These are phyloP conservation scores for Frankliniella fusca DNA, from an alignment of 2,888 invertebrate genomes.

Conservation along the genomic window DNA sequence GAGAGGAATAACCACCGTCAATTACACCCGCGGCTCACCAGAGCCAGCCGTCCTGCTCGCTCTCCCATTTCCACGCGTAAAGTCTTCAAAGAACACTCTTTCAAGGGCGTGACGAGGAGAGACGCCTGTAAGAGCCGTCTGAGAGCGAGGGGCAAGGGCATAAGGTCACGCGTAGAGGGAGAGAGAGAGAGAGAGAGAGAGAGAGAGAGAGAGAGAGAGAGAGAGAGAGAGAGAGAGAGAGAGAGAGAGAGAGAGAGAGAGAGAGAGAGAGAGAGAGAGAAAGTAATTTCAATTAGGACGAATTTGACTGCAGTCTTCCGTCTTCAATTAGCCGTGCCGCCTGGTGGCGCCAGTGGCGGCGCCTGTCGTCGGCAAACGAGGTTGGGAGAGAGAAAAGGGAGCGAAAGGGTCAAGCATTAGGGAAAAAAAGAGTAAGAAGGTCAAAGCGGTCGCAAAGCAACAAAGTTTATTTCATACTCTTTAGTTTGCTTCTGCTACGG, in stretches of 20 bases:
- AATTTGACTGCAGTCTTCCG: conserved; percentile 24
- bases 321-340: conserved; percentile 21
- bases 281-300: conserved; percentile 22
- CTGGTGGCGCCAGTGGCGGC: conserved; percentile 1
- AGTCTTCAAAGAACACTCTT: conserved; percentile 10
- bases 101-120: not conserved
- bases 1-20: no score
- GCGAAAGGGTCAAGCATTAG: not conserved
- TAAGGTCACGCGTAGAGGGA: not conserved
- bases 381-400: not conserved
- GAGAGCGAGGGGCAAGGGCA: not conserved
- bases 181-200: not conserved
- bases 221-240: not conserved
- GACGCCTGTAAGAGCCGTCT: not conserved
- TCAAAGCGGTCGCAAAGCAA: no score
- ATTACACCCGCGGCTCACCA: no score
- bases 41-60: no score
- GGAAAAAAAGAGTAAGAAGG: not conserved
- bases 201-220: not conserved
- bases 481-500: not conserved
- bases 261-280: not conserved
- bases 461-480: not conserved
- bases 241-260: not conserved
- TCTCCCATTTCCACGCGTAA: not conserved
- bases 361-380: not conserved